Base-by-base conservation (phyloP, 1,140 invertebrate genomes). In the Oreohelix idahoensis region DNA sequence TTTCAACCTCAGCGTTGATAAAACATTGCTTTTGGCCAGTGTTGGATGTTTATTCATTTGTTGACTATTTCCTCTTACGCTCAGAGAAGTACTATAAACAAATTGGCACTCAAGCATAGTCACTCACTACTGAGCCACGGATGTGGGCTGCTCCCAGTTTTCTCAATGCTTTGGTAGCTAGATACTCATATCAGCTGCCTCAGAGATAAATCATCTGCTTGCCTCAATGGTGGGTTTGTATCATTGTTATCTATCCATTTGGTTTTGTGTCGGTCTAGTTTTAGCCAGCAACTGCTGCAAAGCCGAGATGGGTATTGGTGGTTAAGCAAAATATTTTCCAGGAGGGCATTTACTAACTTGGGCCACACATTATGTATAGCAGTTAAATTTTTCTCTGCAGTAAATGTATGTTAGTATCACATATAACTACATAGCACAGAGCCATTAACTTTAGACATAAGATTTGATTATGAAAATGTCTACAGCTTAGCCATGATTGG, bases 71-170 rank as follows among this genome's bases (percentile, higher is more conserved):
- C 80, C 80, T 82, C 80, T 82, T 75, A 75, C 49, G 70, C 51
- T 82, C 80, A 82, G 80, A 73, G 80, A 82, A 74, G 80, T 45
- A 73, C 79, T 81, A 74, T 82, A 82, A 74, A 82, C 80, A 82
- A 82, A 82, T 51, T 82, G 80, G 80, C 80, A 70, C 73, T 39
- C 80, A 82, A 82, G 80, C 80, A 82, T 82, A 74, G 69, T 82
- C 80, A 75, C 70, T 74, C 80, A 53, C 71, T 45, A 53, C 70
- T 36, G 71, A 82, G 70, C 80, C n/a, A 53, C 32, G 38, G 80
- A 74, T 63, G 36, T 51, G 45, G 26, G 80, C 45, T 74, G 79
- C 79, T 51, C 79, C 63, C 36, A 58, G 49, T 82, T 82, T 82
- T 49, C 80, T 58, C 71, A 82, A 80, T 80, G 80, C 80, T 82